These are phyloP conservation scores for Rhodeus uyekii DNA, from an alignment of 2,797 vertebrate species.

Conservation along the genomic window DNA sequence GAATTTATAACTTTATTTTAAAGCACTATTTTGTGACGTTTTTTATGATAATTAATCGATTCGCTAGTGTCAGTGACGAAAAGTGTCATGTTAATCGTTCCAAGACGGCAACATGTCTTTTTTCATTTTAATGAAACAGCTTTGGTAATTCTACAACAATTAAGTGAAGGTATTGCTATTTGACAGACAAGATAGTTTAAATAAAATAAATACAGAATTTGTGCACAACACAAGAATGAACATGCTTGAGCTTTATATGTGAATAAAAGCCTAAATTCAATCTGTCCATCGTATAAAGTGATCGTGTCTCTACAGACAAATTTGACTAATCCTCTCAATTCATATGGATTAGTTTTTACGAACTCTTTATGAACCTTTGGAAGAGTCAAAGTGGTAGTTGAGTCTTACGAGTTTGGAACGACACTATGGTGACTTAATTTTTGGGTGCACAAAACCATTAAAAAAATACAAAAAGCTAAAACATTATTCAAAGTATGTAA, in stretches of 20 bases:
- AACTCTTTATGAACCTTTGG: neutral
- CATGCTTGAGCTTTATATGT: neutral
- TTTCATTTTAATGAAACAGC: neutral
- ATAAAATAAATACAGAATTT: neutral
- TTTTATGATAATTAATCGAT: too few relatives aligned
- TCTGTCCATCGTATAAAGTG: neutral
- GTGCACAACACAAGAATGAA: too few relatives aligned
- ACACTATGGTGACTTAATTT: neutral
- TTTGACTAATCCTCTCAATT: neutral
- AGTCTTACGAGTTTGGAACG: neutral
- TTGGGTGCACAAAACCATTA: neutral
- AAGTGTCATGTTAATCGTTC: too few relatives aligned
- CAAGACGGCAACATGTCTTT: too few relatives aligned
- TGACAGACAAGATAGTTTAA: neutral
- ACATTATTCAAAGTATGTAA: neutral
- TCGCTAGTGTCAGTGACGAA: too few relatives aligned
- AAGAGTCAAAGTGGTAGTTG: neutral
- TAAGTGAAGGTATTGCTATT: neutral
- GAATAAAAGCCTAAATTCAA: neutral
- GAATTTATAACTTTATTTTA: too few relatives aligned
- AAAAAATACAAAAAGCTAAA: neutral
- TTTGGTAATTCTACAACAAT: neutral
- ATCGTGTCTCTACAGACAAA: neutral
- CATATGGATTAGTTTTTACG: neutral
- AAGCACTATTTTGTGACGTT: too few relatives aligned